These are phyloP conservation scores for Sturmia bella DNA, from an alignment of 2,888 invertebrate species.

Conservation along the genomic window DNA sequence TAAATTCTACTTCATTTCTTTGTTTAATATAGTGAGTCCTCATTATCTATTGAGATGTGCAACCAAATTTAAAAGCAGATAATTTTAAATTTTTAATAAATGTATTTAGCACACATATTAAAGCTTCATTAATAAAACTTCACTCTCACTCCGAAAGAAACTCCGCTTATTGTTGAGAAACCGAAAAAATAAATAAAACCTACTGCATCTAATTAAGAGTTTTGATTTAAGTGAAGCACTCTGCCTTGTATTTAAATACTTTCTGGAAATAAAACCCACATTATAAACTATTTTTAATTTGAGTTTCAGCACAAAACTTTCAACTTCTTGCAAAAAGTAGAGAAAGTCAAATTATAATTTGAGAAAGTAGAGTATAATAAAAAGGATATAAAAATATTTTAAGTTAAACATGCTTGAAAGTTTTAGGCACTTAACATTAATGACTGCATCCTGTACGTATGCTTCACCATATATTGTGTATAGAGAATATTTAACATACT, in stretches of 20 bases:
- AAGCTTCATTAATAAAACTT: too few species aligned
- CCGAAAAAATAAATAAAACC: neutral
- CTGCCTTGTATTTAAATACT: conserved; percentile 15
- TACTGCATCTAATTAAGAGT: conserved; percentile 43
- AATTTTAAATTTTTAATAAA: too few species aligned
- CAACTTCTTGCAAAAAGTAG: neutral
- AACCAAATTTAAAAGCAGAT: too few species aligned
- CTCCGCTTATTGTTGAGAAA: too few species aligned
- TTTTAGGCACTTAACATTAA: conserved; percentile 69
- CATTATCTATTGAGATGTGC: too few species aligned
- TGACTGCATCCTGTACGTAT: conserved; percentile 61
- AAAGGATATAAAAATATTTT: conserved; percentile 46
- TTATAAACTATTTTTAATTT: conserved; percentile 66
- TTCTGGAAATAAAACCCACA: conserved; percentile 50
- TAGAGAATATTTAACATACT: conserved; percentile 30
- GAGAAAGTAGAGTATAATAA: conserved; percentile 22
- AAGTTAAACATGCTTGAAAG: conserved; percentile 66
- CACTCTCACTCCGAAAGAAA: too few species aligned
- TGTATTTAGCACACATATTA: too few species aligned
- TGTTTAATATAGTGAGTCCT: too few species aligned
- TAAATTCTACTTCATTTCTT: too few species aligned
- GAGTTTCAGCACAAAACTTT: conserved; percentile 59
- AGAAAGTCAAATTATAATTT: conserved; percentile 38
- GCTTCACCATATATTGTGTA: conserved; percentile 9
- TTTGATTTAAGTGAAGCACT: conserved; percentile 23